A percentile compares a stretch with the other conserved stretches of the same genome.
Evolutionary conservation across 2,888 invertebrate genomes (phyloP).

Genomic region (Spodoptera littoralis): DNA sequence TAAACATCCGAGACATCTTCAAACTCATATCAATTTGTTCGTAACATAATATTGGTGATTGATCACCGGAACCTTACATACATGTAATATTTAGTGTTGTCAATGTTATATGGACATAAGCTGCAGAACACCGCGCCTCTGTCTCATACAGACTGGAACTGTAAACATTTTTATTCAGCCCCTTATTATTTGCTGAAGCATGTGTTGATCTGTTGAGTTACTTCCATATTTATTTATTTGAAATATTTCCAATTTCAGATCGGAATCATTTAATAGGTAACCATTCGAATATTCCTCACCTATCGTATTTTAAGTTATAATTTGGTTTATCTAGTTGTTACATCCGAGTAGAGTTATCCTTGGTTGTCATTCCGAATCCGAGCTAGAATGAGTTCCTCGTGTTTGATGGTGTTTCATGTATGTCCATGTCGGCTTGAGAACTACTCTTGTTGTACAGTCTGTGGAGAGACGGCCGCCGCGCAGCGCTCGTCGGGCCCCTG

Average conservation of each 20-base stretch:
- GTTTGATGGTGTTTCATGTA: conserved; percentile 69
- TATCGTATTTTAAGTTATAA: conserved; percentile 65
- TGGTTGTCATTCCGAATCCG: conserved; percentile 70
- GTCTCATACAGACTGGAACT: conserved; percentile 23
- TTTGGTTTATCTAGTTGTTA: conserved; percentile 77
- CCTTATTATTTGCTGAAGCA: conserved; percentile 65
- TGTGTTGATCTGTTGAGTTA: conserved; percentile 62
- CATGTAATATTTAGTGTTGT: conserved; percentile 10
- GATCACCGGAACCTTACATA: conserved; percentile 11
- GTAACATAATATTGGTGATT: conserved; percentile 20
- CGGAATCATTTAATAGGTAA: conserved; percentile 89
- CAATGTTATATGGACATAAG: conserved; percentile 25
- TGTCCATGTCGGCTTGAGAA: conserved; percentile 64
- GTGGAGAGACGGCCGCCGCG: conserved; percentile 46
- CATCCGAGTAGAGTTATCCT: conserved; percentile 76
- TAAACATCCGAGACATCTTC: conserved; percentile 15
- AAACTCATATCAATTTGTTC: conserved; percentile 32
- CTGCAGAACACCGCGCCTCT: conserved; percentile 22
- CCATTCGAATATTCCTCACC: conserved; percentile 78
- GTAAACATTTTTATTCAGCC: conserved; percentile 29
- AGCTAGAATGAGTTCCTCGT: conserved; percentile 73
- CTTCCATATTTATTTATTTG: conserved; percentile 77
- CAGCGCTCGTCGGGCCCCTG: conserved; percentile 14
- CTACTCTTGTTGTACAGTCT: conserved; percentile 54
- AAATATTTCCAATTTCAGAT: conserved; percentile 88